These are phyloP conservation scores for Bombus difficillimus DNA, from an alignment of 1,140 invertebrate species.

Conservation along the genomic window DNA sequence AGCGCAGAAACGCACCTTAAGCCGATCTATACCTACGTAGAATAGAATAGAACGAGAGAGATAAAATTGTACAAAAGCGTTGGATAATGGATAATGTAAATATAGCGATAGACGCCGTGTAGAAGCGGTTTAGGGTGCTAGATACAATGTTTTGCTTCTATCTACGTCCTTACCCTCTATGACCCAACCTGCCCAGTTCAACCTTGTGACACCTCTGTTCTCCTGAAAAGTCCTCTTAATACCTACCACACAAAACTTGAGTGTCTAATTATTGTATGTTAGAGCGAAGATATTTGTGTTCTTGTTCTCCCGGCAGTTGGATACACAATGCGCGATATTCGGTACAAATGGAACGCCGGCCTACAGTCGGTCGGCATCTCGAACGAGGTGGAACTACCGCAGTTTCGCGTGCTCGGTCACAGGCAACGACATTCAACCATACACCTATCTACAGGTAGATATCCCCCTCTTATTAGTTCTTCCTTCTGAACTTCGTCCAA, in stretches of 20 bases:
- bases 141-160: conserved; percentile 37
- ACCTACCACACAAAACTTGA: conserved; percentile 54
- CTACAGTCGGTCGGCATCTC: conserved; percentile 94
- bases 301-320: conserved; percentile 91
- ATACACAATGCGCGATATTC: conserved; percentile 98
- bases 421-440: conserved; percentile 95
- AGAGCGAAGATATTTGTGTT: conserved; percentile 85
- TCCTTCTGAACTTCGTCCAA: conserved; percentile 65
- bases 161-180: not conserved
- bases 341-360: conserved; percentile 96
- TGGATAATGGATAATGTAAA: not conserved
- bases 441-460: conserved; percentile 96
- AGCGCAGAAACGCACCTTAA: conserved; percentile 55
- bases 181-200: not conserved
- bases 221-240: conserved; percentile 14
- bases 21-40: conserved; percentile 18
- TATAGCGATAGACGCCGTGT: not conserved
- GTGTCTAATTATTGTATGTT: conserved; percentile 78
- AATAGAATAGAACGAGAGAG: not conserved
- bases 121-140: conserved; percentile 57
- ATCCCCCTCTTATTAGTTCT: conserved; percentile 74
- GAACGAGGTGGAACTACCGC: conserved; percentile 95
- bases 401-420: conserved; percentile 97
- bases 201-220: not conserved
- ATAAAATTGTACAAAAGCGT: not conserved